A percentile compares a stretch with the other conserved stretches of the same genome.
Conservation (phyloP, 2,113 vertebrate species). For the Campylorhamphus procurvoides region DNA sequence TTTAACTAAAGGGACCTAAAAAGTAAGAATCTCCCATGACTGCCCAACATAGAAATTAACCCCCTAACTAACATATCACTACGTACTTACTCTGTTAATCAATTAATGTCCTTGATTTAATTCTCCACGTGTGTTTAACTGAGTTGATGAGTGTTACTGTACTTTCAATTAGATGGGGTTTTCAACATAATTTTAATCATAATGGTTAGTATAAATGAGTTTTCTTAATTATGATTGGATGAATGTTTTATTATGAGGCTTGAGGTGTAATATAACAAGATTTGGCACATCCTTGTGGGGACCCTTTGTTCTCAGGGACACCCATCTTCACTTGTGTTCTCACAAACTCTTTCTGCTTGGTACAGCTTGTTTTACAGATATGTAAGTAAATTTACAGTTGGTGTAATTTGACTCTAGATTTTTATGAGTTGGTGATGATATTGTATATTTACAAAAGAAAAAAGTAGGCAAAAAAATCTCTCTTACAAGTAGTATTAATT, state of each 20-base stretch:
- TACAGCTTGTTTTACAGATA: background rate
- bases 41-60: background rate
- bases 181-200: background rate
- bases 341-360: background rate
- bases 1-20: background rate
- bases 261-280: background rate
- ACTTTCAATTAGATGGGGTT: background rate
- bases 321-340: background rate
- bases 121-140: background rate
- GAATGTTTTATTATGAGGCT: background rate
- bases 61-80: background rate
- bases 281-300: background rate
- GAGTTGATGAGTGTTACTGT: background rate
- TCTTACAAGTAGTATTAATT: background rate
- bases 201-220: background rate
- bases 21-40: background rate
- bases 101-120: slow-evolving; percentile 25
- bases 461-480: background rate
- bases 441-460: background rate
- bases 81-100: slow-evolving; percentile 9
- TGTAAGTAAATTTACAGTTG: background rate
- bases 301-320: background rate
- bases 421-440: background rate
- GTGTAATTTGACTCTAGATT: background rate
- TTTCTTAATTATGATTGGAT: background rate